Percentiles rank a stretch among this genome's conserved stretches.
These are phyloP conservation scores for Eupithecia exiguata DNA, from an alignment of 2,888 invertebrate species.

Conservation along the genomic window DNA sequence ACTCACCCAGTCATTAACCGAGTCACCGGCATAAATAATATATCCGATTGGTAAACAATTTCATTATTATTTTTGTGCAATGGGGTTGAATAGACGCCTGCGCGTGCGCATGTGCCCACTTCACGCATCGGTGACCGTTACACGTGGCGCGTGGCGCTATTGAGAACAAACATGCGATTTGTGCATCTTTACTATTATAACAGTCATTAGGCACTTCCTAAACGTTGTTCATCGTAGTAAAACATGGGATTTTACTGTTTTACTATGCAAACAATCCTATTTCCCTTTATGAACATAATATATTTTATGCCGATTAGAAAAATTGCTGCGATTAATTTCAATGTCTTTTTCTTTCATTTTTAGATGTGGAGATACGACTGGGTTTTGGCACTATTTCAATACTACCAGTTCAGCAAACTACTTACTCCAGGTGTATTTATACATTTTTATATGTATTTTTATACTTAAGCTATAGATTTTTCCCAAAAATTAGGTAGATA, in stretches of 20 bases:
- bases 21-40: constrained; percentile 4
- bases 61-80: constrained; percentile 27
- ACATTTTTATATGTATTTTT: too few relatives aligned
- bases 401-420: too few relatives aligned
- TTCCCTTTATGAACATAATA: background rate
- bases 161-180: constrained; percentile 37
- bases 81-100: constrained; percentile 28
- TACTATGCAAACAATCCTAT: background rate
- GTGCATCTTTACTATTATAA: constrained; percentile 29
- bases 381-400: background rate
- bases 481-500: too few relatives aligned
- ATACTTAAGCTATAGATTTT: too few relatives aligned
- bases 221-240: background rate
- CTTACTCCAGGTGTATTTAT: too few relatives aligned
- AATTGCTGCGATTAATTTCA: background rate
- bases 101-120: constrained; percentile 34
- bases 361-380: background rate
- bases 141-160: constrained; percentile 37
- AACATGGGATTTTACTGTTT: background rate
- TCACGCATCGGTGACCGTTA: constrained; percentile 39
- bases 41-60: constrained; percentile 28
- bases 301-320: background rate
- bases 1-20: background rate
- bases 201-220: constrained; percentile 17
- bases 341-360: too few relatives aligned